Conservation (phyloP, 2,888 invertebrate genomes). For the Yponomeuta evonymella region DNA sequence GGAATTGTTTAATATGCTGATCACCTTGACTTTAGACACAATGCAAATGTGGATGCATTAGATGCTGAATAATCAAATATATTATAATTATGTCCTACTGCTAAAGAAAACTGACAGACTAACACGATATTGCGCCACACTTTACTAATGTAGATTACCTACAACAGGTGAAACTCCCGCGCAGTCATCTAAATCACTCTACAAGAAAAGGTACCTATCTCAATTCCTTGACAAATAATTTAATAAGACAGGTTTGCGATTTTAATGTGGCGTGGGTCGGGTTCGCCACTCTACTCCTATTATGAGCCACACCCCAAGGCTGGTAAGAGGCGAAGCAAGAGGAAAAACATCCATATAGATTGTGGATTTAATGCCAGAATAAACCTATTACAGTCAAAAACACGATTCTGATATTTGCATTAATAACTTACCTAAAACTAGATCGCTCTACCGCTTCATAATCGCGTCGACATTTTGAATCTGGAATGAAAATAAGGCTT, state of each 20-base stretch:
- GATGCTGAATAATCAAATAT: not conserved
- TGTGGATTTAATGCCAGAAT: constrained; percentile 47
- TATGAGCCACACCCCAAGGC: constrained; percentile 47
- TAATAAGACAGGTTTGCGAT: constrained; percentile 44
- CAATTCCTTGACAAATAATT: constrained; percentile 39
- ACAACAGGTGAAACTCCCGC: not conserved
- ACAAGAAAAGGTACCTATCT: constrained; percentile 40
- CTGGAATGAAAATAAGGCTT: constrained; percentile 36
- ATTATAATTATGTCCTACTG: not conserved
- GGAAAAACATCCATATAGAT: constrained; percentile 48
- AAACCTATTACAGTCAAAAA: constrained; percentile 41
- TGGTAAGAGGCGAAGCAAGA: constrained; percentile 27
- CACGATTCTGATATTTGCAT: constrained; percentile 43
- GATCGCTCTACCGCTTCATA: constrained; percentile 52
- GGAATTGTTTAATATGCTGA: not conserved
- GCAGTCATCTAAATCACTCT: constrained; percentile 42
- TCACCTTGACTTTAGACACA: not conserved
- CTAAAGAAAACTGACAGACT: not conserved
- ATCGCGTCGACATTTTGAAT: constrained; percentile 57
- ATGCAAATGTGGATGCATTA: not conserved
- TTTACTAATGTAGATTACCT: not conserved
- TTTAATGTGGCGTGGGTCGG: constrained; percentile 58
- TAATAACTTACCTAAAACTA: constrained; percentile 57
- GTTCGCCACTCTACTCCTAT: constrained; percentile 41
- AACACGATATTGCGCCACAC: constrained; percentile 1